phyloP scores from a whole-genome alignment of 1,140 invertebrate genomes.

The Mycetomoellerius zeteki region DNA sequence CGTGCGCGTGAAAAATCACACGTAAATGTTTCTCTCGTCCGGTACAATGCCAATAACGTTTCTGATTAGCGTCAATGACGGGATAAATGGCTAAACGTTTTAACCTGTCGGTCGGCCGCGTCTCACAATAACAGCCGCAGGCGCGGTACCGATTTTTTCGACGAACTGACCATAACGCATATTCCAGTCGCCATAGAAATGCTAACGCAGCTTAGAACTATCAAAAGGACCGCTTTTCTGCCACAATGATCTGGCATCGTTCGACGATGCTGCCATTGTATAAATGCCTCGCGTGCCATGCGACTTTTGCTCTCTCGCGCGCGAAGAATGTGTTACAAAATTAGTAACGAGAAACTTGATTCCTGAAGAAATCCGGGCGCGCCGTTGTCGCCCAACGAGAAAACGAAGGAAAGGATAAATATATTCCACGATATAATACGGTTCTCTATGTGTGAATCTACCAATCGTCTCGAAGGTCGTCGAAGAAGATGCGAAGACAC shows the following conservation, averaged over 20 bases:
- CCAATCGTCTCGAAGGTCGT: constrained; percentile 54
- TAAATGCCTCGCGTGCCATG: constrained; percentile 67
- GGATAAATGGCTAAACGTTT: constrained; percentile 74
- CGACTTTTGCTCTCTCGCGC: constrained; percentile 53
- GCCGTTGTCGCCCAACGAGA: constrained; percentile 22
- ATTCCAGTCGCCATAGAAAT: constrained; percentile 75
- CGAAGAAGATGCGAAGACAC: constrained; percentile 28
- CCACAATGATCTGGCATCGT: constrained; percentile 68
- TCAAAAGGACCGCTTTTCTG: constrained; percentile 70
- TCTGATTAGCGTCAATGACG: constrained; percentile 74
- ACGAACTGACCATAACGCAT: constrained; percentile 60
- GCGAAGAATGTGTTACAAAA: constrained; percentile 63
- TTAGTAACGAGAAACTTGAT: constrained; percentile 59
- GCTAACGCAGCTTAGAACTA: constrained; percentile 75
- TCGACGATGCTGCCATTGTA: constrained; percentile 58
- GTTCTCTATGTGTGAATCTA: constrained; percentile 43
- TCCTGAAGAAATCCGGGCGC: constrained; percentile 43
- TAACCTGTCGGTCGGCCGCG: constrained; percentile 63
- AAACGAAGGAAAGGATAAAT: constrained; percentile 15
- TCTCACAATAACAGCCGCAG: constrained; percentile 67
- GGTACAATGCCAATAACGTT: constrained; percentile 43
- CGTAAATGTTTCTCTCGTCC: constrained; percentile 28
- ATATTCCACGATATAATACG: constrained; percentile 34
- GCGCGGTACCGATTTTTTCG: constrained; percentile 65
- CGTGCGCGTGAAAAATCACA: not conserved